Percentiles rank a stretch among this genome's conserved stretches.
phyloP scores from a whole-genome alignment of 2,113 vertebrate species.

The Poeciliopsis retropinna region DNA sequence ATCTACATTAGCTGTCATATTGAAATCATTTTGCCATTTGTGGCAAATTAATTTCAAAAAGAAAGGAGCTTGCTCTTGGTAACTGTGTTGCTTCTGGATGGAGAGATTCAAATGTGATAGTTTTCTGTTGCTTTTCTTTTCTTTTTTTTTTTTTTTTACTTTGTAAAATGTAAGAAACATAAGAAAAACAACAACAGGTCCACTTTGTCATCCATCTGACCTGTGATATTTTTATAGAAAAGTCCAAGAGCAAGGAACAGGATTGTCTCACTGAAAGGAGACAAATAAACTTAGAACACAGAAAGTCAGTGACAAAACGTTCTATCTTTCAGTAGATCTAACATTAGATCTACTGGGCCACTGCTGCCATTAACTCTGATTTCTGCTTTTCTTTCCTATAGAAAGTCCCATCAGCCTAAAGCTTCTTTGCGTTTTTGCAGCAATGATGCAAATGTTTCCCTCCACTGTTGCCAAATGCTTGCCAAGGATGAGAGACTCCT shows the following conservation, averaged over 20 bases:
- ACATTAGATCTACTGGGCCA: too few relatives aligned
- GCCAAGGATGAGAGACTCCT: background rate
- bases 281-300: background rate
- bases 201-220: background rate
- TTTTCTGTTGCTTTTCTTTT: conserved; percentile 1
- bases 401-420: background rate
- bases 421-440: background rate
- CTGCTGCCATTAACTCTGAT: too few relatives aligned
- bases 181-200: background rate
- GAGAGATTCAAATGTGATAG: conserved; percentile 14
- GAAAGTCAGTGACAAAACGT: too few relatives aligned
- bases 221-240: background rate
- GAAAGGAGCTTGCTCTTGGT: conserved; percentile 16
- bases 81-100: background rate
- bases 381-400: background rate
- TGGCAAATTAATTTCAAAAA: conserved; percentile 23
- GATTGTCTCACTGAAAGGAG: background rate
- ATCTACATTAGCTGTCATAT: conserved; percentile 46
- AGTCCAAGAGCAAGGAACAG: background rate
- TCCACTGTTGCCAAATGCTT: background rate
- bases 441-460: background rate
- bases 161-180: background rate
- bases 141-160: background rate
- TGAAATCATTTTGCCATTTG: conserved; percentile 32
- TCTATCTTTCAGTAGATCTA: too few relatives aligned